Conservation (phyloP, 2,888 invertebrate species). For the Charanyca ferruginea region DNA sequence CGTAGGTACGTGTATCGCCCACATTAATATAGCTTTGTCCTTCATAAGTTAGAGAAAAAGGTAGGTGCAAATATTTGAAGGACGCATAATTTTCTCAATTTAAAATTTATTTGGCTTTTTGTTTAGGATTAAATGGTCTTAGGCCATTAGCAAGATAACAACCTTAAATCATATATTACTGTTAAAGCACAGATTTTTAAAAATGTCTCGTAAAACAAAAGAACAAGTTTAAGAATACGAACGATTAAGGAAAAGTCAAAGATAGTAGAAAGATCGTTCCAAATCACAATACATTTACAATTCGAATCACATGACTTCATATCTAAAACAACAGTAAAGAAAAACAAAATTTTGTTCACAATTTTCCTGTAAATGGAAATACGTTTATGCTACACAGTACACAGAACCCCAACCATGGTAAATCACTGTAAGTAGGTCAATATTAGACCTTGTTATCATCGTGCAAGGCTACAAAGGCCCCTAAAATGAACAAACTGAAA, state of each 20-base stretch:
- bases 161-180: too few species aligned
- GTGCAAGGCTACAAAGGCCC: slow-evolving; percentile 34
- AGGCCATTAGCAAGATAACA: too few species aligned
- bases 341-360: not conserved
- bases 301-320: not conserved
- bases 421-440: slow-evolving; percentile 12
- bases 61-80: not conserved
- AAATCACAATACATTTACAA: not conserved
- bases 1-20: too few species aligned
- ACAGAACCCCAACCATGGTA: not conserved
- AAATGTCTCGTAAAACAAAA: too few species aligned
- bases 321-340: not conserved
- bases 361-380: slow-evolving; percentile 3
- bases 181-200: too few species aligned
- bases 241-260: not conserved
- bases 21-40: not conserved
- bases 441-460: slow-evolving; percentile 27
- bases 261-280: not conserved
- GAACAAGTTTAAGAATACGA: not conserved
- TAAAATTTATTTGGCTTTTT: too few species aligned
- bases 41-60: not conserved
- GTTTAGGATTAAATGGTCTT: too few species aligned
- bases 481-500: slow-evolving; percentile 26
- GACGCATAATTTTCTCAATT: too few species aligned
- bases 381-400: not conserved